A percentile compares a stretch with the other conserved stretches of the same genome.
phyloP scores from a whole-genome alignment of 2,888 invertebrate genomes.

The Adineta ricciae region DNA sequence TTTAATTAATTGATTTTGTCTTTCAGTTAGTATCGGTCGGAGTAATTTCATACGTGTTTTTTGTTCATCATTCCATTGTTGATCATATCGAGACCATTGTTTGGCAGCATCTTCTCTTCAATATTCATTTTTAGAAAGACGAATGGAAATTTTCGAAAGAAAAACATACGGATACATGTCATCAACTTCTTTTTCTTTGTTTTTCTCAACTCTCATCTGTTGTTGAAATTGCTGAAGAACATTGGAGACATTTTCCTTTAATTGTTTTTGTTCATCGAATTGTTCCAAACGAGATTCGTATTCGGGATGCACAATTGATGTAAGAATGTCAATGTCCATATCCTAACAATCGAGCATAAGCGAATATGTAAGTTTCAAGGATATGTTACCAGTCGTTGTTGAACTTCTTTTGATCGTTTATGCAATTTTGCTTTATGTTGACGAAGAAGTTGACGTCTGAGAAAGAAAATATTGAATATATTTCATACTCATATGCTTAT shows the following conservation, averaged over 20 bases:
- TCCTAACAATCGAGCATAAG: conserved; percentile 37
- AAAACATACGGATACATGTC: conserved; percentile 46
- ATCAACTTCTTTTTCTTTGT: conserved; percentile 48
- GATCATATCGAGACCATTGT: conserved; percentile 47
- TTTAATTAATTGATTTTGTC: conserved; percentile 43
- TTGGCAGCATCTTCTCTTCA: conserved; percentile 48
- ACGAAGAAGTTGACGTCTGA: conserved; percentile 44
- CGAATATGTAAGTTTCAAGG: too few relatives aligned
- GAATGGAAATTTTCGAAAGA: background rate
- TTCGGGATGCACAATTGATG: conserved; percentile 42
- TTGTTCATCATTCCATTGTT: conserved; percentile 47
- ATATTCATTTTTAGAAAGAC: background rate
- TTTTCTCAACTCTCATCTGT: conserved; percentile 46
- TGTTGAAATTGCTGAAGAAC: conserved; percentile 49
- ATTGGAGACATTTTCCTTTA: conserved; percentile 46
- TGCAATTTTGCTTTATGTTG: conserved; percentile 48
- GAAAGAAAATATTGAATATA: background rate
- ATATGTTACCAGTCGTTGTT: conserved; percentile 41
- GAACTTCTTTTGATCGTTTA: conserved; percentile 44
- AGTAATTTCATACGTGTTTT: conserved; percentile 46
- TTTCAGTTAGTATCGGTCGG: conserved; percentile 45
- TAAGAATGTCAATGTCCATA: conserved; percentile 42
- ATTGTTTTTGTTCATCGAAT: conserved; percentile 43
- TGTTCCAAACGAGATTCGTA: conserved; percentile 39
- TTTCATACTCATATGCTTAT: too few relatives aligned